Percentiles rank a stretch among this genome's conserved stretches.
These are phyloP conservation scores for Temnothorax rugatulus DNA, from an alignment of 2,888 invertebrate genomes.

Conservation along the genomic window DNA sequence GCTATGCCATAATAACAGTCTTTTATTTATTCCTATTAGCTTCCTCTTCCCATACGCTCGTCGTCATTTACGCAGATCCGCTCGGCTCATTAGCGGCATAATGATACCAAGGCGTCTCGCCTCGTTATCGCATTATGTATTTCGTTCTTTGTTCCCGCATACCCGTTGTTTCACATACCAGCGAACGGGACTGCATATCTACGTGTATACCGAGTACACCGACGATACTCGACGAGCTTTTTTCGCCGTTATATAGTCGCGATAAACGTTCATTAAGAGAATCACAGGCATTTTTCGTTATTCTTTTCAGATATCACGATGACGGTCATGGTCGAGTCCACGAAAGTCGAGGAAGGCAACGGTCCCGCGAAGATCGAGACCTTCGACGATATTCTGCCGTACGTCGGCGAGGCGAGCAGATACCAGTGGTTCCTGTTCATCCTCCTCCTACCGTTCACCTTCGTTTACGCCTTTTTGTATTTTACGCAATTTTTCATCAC, in stretches of 20 bases:
- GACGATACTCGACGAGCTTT: neutral
- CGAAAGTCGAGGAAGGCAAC: constrained; percentile 80
- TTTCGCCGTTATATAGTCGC: neutral
- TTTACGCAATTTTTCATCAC: constrained; percentile 85
- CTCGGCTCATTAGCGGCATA: constrained; percentile 16
- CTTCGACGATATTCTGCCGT: constrained; percentile 84
- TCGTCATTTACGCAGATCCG: neutral
- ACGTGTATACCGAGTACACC: neutral
- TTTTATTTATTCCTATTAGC: constrained; percentile 7
- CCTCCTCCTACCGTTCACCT: constrained; percentile 83
- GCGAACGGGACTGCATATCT: neutral
- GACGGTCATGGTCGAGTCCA: constrained; percentile 80
- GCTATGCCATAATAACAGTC: neutral
- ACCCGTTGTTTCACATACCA: neutral
- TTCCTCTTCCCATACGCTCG: neutral
- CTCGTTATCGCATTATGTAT: neutral
- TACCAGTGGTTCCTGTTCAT: constrained; percentile 84
- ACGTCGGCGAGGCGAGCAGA: constrained; percentile 84
- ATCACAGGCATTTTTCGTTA: neutral
- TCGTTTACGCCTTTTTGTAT: constrained; percentile 85
- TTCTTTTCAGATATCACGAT: constrained; percentile 74
- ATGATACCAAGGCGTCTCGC: neutral
- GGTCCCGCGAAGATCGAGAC: constrained; percentile 80
- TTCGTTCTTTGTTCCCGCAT: neutral
- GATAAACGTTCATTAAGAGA: neutral